Evolutionary conservation across 1,140 invertebrate species (phyloP), one percentile per base, ranked within the genome.

Genomic region (Euglossa dilemma): DNA sequence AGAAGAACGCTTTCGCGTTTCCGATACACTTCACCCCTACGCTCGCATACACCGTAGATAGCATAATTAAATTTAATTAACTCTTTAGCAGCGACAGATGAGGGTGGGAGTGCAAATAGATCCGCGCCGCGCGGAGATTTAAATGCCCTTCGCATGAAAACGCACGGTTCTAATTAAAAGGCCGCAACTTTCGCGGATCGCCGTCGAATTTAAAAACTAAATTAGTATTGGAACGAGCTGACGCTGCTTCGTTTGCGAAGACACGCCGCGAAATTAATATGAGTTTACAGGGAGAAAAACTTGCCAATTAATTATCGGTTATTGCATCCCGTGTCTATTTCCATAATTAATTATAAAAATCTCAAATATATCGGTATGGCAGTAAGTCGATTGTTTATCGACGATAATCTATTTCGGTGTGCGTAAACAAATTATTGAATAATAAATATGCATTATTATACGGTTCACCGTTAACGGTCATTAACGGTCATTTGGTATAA

Each of bases 31-130:
- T 23, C 12, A 36, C 14, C 28, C 28, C 43, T 28, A n/a, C 16
- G 25, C 16, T 16, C 23, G 18, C 57, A 43, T n/a, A 9, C 28
- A 28, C n/a, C 45, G 23, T 43, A 28, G 72, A 74, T 74, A 61
- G n/a, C 11, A 75, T 75, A 61, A 75, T 75, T 72, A 80, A 80
- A 80, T 80, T 80, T 80, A 80, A 80, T 63, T 80, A 80, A 72
- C 69, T 43, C 45, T 80, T 72, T 43, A 23, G 78, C 47, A 36
- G 25, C 43, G 28, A 36, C 8, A 20, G 8, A 12, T 11, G 75
- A 6, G 47, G 14, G 14, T n/a, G 47, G 6, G 18, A n/a, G 47
- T 23, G 52, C 71, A 72, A 80, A 80, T 61, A 61, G 67, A 61
- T 71, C 23, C 67, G 36, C 45, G 43, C 45, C 36, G 45, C 36